A percentile compares a stretch with the other conserved stretches of the same genome.
These are phyloP conservation scores for Encarsia formosa DNA, from an alignment of 2,888 invertebrate species.

Conservation along the genomic window DNA sequence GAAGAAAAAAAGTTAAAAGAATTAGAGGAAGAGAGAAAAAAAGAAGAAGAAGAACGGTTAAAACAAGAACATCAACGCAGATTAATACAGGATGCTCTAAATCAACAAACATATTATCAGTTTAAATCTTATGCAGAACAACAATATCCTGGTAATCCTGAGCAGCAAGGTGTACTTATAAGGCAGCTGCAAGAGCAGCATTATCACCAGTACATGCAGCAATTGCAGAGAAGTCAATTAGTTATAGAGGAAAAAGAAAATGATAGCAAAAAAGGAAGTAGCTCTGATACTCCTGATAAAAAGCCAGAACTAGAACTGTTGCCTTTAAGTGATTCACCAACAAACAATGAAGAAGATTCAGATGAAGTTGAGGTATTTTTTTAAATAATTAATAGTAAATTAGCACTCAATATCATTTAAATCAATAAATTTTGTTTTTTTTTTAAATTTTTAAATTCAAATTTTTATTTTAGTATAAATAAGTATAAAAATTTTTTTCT, in stretches of 20 bases:
- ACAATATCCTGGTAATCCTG: conserved; percentile 78
- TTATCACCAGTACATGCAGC: conserved; percentile 98
- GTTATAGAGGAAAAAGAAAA: conserved; percentile 41
- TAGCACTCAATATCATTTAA: too few species aligned
- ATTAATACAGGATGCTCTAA: conserved; percentile 92
- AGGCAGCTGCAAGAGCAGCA: conserved; percentile 96
- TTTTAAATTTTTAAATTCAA: conserved; percentile 18
- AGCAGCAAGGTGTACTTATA: conserved; percentile 90
- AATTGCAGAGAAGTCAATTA: conserved; percentile 62
- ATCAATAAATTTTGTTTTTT: too few species aligned
- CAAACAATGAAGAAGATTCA: conserved; percentile 41
- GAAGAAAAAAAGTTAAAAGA: conserved; percentile 59
- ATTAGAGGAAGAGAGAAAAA: conserved; percentile 48
- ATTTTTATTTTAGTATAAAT: conserved; percentile 5
- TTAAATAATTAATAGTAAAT: background rate
- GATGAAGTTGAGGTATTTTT: conserved; percentile 34
- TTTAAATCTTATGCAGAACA: conserved; percentile 91
- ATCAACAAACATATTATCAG: conserved; percentile 88
- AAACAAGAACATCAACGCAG: conserved; percentile 63
- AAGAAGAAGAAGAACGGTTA: conserved; percentile 63
- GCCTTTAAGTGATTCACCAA: conserved; percentile 24
- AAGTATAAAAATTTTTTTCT: too few species aligned
- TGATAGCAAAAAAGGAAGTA: conserved; percentile 38
- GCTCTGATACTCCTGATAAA: conserved; percentile 34
- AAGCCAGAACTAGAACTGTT: conserved; percentile 31